Percentiles rank a stretch among this genome's conserved stretches.
These are phyloP conservation scores for Leptobrachium ailaonicum DNA, from an alignment of 2,113 vertebrate species.

Conservation along the genomic window DNA sequence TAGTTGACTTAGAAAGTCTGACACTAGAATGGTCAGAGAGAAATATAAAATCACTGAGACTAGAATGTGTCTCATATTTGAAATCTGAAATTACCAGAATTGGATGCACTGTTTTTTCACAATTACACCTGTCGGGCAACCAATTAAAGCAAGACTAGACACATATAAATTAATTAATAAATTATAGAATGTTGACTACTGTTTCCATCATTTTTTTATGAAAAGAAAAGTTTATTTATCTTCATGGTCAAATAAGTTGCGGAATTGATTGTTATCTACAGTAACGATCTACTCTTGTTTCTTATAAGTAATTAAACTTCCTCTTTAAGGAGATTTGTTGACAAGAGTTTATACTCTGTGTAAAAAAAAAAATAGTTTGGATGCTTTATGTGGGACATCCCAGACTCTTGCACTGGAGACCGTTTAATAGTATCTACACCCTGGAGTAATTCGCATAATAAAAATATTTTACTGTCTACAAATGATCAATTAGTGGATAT, in stretches of 20 bases:
- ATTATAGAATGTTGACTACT: no score
- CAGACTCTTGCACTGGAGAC: no score
- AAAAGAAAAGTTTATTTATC: no score
- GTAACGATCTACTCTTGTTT: not conserved
- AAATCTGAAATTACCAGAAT: not conserved
- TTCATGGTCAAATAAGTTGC: not conserved
- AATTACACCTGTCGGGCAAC: no score
- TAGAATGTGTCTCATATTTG: not conserved
- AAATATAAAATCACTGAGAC: not conserved
- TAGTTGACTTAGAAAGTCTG: not conserved
- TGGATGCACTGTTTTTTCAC: not conserved
- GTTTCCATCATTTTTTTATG: no score
- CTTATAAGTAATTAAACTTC: constrained; percentile 2
- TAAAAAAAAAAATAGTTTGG: not conserved
- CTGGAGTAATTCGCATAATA: constrained; percentile 29
- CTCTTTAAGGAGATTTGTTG: not conserved
- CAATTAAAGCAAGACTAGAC: no score
- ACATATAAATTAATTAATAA: no score
- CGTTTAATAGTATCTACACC: not conserved
- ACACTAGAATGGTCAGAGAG: not conserved
- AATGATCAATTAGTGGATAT: constrained; percentile 33
- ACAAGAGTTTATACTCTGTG: constrained; percentile 3
- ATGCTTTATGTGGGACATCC: constrained; percentile 17
- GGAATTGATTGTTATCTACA: not conserved
- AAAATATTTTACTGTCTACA: constrained; percentile 28